Conservation (phyloP, 2,113 vertebrate species). For the Jaculus jaculus region DNA sequence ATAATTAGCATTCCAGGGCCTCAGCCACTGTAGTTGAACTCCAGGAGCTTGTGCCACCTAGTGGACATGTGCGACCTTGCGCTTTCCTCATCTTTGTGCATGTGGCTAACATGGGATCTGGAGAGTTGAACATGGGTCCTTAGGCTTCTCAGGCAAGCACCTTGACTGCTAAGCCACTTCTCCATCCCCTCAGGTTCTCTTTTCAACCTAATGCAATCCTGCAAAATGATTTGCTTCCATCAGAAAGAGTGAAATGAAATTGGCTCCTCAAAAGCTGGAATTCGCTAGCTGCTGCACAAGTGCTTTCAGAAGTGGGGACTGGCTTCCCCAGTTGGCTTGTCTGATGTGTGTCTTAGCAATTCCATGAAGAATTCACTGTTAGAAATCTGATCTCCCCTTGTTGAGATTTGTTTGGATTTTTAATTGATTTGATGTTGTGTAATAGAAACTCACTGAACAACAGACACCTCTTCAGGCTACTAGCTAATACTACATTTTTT, state of each 20-base stretch:
- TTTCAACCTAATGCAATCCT: neutral
- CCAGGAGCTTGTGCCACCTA: no score
- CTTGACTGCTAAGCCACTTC: no score
- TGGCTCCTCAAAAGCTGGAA: neutral
- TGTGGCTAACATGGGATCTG: no score
- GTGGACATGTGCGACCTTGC: no score
- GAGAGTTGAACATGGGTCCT: no score
- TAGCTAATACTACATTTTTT: neutral
- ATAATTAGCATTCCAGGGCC: no score
- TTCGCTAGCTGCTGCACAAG: neutral
- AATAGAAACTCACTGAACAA: conserved; percentile 17
- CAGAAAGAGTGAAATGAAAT: neutral
- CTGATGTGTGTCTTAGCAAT: neutral
- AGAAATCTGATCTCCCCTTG: conserved; percentile 5
- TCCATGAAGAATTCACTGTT: neutral
- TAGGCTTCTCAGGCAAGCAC: no score
- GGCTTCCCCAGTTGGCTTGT: neutral
- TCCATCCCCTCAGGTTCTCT: neutral
- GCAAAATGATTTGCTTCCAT: neutral
- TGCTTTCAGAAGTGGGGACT: neutral
- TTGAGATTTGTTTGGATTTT: conserved; percentile 18
- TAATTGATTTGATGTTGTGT: conserved; percentile 13
- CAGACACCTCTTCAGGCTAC: neutral
- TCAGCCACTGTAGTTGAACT: no score
- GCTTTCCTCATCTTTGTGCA: no score